phyloP scores from a whole-genome alignment of 2,888 invertebrate species.

The Thymelicus lineola region DNA sequence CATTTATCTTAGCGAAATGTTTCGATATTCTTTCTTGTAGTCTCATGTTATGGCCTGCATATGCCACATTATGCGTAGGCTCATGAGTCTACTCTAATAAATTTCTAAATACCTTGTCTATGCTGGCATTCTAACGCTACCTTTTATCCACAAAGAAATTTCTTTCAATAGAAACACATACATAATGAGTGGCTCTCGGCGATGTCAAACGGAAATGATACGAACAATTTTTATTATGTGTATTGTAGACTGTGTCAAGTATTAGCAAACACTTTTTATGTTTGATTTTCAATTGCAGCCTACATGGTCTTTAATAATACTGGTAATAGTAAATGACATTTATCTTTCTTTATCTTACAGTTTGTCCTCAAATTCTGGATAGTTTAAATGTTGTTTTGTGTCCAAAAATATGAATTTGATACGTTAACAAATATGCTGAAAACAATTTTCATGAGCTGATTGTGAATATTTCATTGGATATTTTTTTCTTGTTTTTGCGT shows the following conservation, averaged over 20 bases:
- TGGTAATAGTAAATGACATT: no score
- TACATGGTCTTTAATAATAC: neutral
- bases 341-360: no score
- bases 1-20: neutral
- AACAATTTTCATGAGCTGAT: no score
- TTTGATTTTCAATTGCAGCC: neutral
- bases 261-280: slow-evolving; percentile 18
- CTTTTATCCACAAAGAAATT: slow-evolving; percentile 31
- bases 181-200: slow-evolving; percentile 22
- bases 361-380: no score
- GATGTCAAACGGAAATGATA: slow-evolving; percentile 23
- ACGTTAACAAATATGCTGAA: no score
- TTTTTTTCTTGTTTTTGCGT: no score
- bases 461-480: no score
- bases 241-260: neutral
- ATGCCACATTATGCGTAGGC: slow-evolving; percentile 1
- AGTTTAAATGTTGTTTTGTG: no score
- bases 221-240: slow-evolving; percentile 6
- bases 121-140: slow-evolving; percentile 9
- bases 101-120: slow-evolving; percentile 9
- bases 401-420: no score
- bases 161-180: slow-evolving; percentile 27
- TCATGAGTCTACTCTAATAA: neutral
- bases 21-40: neutral
- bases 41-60: neutral